Evolutionary conservation across 92 coral and sea anemone species (phyloP), one percentile per base, ranked within the genome.

Genomic region (Epizoanthus illoricatus): DNA sequence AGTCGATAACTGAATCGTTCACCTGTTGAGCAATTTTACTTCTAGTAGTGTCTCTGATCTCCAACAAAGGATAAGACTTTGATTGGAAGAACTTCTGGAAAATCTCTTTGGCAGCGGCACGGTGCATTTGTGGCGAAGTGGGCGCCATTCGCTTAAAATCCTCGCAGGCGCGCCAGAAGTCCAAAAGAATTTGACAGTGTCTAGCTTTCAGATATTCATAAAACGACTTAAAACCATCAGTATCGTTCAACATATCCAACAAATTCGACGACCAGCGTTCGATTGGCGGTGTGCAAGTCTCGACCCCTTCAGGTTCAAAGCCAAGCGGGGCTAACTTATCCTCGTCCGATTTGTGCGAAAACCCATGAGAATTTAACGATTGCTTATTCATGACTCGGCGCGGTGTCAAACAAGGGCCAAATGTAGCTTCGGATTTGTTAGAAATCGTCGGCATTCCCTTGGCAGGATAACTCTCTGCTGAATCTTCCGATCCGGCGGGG

Each of bases 221-320:
- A 79, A 97, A 94, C 73, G 86, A 86, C 84, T 76, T 81, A 63
- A 73, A 86, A 49, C 97, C 97, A 19, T 91, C 88, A 49, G 90
- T 83, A 81, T 94, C 94, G 73, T 73, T 88, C 84, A 97, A 83
- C 90, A 89, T 80, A 76, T 90, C 94, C 69, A 84, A 62, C 73
- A 97, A 89, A 75, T 89, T 75, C 16, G 83, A 80, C 67, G 91
- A 88, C 88, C 92, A 90, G 66, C 94, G 89, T 88, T 97, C 99
- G 63, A 89, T 88, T 19, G 88, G 90, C 73, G 98, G 98, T 69
- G 91, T 89, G 2, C 98, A 90, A 10, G 94, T 92, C 55, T 94
- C 99, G 84, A 93, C 89, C 15, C 99, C 99, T 86, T 97, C 99
- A 41, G 99, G 99, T 80, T 97, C 99, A 86, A 93, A 97, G 16